These are phyloP conservation scores for Ptychochromis oligacanthus DNA, from an alignment of 2,113 vertebrate species.

Conservation along the genomic window DNA sequence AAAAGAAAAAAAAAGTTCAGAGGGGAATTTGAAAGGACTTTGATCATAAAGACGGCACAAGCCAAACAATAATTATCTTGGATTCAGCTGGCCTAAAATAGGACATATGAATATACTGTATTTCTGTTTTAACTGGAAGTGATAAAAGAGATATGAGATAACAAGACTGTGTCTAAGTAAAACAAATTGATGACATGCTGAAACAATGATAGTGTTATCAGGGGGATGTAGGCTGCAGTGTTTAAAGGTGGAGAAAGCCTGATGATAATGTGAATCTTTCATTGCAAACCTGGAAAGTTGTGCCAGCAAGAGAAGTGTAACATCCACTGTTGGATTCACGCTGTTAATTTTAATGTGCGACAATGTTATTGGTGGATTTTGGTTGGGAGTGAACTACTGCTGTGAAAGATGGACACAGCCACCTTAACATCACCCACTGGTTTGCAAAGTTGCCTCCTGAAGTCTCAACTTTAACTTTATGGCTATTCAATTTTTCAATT, in stretches of 20 bases:
- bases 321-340: rapidly evolving
- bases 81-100: neutral
- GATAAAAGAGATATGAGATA: neutral
- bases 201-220: neutral
- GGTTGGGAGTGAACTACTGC: neutral
- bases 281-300: neutral
- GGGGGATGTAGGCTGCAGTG: neutral
- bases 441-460: neutral
- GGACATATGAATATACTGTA: neutral
- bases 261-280: neutral
- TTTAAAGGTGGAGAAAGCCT: neutral
- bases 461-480: neutral
- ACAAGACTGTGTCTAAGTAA: neutral
- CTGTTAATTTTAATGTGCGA: neutral
- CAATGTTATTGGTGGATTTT: neutral
- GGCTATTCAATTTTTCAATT: no score
- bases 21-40: neutral
- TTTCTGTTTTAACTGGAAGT: neutral
- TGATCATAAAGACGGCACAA: neutral
- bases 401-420: neutral
- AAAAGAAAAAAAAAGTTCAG: neutral
- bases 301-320: neutral
- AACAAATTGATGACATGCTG: slow-evolving; percentile 1
- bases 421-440: neutral
- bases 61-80: slow-evolving; percentile 2